phyloP scores from a whole-genome alignment of 2,113 vertebrate genomes.

The Podarcis muralis region DNA sequence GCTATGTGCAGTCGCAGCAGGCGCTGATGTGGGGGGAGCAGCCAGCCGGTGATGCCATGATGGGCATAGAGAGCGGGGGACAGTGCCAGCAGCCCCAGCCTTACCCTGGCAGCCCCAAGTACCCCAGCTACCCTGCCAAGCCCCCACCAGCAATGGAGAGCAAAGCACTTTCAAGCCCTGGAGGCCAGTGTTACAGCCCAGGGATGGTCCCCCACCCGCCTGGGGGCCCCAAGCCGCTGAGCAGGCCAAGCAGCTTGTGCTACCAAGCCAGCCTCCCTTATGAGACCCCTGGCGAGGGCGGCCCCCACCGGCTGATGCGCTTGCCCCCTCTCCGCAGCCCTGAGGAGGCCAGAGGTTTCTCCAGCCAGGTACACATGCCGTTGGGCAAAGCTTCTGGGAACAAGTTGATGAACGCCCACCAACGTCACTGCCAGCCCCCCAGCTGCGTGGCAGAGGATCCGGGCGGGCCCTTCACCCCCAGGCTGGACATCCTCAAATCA shows the following conservation, averaged over 20 bases:
- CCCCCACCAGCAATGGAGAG: conserved; percentile 6
- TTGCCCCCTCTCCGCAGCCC: conserved; percentile 75
- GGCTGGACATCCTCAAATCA: conserved; percentile 74
- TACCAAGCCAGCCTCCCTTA: conserved; percentile 80
- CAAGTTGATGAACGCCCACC: conserved; percentile 58
- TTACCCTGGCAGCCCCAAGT: conserved; percentile 68
- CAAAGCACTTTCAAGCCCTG: conserved; percentile 75
- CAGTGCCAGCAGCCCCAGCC: conserved; percentile 70
- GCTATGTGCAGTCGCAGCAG: conserved; percentile 94
- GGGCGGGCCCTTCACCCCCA: conserved; percentile 56
- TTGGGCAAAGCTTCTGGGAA: conserved; percentile 62
- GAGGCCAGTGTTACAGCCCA: conserved; percentile 76
- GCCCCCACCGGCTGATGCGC: conserved; percentile 67
- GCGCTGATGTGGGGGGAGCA: conserved; percentile 91
- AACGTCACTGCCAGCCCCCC: conserved; percentile 38
- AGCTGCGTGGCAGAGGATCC: conserved; percentile 71
- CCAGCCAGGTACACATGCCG: conserved; percentile 77
- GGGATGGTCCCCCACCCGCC: conserved; percentile 84
- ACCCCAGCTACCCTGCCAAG: conserved; percentile 59
- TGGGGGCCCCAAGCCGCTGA: conserved; percentile 75
- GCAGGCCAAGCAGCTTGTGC: conserved; percentile 76
- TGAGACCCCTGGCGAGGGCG: conserved; percentile 56
- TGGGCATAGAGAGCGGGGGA: conserved; percentile 67
- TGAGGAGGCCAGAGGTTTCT: conserved; percentile 72
- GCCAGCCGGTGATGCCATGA: conserved; percentile 58